Evolutionary conservation across 2,113 vertebrate species (phyloP), one percentile per base, ranked within the genome.

Genomic region (Laterallus jamaicensis): DNA sequence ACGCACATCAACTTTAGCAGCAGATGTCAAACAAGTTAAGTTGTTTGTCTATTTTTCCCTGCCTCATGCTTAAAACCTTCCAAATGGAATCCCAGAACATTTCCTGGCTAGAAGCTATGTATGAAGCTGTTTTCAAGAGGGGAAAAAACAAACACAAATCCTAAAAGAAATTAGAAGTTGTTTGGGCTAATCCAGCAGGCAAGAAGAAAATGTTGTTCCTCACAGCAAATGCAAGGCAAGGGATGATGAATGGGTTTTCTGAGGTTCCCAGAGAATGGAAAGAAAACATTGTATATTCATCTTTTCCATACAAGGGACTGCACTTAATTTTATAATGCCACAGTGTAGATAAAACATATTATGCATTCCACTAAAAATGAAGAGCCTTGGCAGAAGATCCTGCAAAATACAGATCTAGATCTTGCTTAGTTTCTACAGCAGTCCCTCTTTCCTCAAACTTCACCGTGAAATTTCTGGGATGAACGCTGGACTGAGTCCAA

Each of bases 1-100:
- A 88, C 1, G 2, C 58, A 73, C 22, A 1, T 88, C 92, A 86
- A 50, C 83, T 91, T 84, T 8, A 92, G 64, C 47, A 84, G 88
- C 82, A 96, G 82, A 90, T 86, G 89, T 91, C 94, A 95, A 74
- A 66, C 4, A 25, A 95, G 56, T 79, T 62, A 92, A 76, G 47
- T 73, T 92, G 79, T 93, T 95, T 90, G 86, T 76, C 77, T 93
- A 17, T 55, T 86, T 21, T 5, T 5, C 25, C 40, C 74, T 39
- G 49, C 49, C 19, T 11, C n/a, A 39, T 24, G 37, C 69, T 84
- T 92, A 81, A 92, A 91, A 75, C 14, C 49, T 91, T 92, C 70
- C 82, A 93, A 95, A 90, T 37, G 62, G 62, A 96, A 94, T 87
- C 55, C 86, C 80, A 80, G 83, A 94, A 83, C 1, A 1, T 50